These are phyloP conservation scores for Styela plicata DNA, from an alignment of 23 tunicate genomes.

Conservation along the genomic window DNA sequence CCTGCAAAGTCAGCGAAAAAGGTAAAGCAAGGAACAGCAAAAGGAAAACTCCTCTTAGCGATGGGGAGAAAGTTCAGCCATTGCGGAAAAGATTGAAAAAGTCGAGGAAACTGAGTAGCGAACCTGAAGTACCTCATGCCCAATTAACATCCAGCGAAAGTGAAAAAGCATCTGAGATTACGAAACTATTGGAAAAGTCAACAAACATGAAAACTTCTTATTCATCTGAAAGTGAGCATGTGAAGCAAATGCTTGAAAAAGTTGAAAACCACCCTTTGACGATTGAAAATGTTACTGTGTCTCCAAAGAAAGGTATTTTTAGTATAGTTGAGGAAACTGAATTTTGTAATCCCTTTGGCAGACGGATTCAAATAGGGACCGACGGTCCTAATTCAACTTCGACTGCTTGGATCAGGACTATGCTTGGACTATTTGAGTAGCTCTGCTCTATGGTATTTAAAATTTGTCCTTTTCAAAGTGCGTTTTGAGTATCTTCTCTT, in stretches of 20 bases:
- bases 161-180: background rate
- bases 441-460: too few species aligned
- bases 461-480: too few species aligned
- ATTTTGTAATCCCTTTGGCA: too few species aligned
- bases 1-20: background rate
- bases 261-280: conserved; percentile 2
- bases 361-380: too few species aligned
- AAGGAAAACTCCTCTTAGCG: background rate
- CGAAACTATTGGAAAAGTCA: background rate
- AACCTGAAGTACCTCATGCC: too few species aligned
- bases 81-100: background rate
- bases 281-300: background rate
- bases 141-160: background rate
- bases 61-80: background rate
- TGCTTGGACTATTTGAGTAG: too few species aligned
- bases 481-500: too few species aligned
- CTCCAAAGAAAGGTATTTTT: background rate
- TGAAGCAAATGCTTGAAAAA: background rate
- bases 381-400: too few species aligned
- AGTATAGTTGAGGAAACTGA: too few species aligned
- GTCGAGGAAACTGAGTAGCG: background rate
- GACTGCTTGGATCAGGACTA: too few species aligned
- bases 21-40: background rate
- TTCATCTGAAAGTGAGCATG: background rate
- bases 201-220: background rate